phyloP scores from a whole-genome alignment of 64 coral and sea anemone genomes.

The Stichodactyla mertensii region DNA sequence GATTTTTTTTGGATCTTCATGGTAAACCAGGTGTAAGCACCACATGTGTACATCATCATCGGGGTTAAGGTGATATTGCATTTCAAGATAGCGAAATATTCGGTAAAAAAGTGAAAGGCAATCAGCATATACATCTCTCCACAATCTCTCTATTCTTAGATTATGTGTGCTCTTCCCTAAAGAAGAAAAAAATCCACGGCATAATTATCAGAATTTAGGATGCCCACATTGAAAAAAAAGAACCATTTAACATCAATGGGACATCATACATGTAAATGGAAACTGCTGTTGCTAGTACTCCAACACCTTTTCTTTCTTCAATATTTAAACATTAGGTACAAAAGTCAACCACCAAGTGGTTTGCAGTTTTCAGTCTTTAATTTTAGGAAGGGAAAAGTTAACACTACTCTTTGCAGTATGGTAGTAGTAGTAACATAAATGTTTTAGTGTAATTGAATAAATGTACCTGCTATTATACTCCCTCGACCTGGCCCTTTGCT shows the following conservation, averaged over 20 bases:
- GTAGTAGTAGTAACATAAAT: too few relatives aligned
- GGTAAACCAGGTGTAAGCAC: constrained; percentile 52
- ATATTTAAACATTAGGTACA: too few relatives aligned
- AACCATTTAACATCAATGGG: too few relatives aligned
- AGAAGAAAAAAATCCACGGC: background rate
- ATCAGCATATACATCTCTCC: constrained; percentile 44
- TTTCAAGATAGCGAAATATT: constrained; percentile 39
- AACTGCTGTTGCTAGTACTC: too few relatives aligned
- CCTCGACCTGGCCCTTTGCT: constrained; percentile 38
- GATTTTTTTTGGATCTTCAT: background rate
- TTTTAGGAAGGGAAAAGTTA: too few relatives aligned
- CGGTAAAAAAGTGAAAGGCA: constrained; percentile 43
- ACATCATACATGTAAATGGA: too few relatives aligned
- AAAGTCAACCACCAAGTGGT: too few relatives aligned
- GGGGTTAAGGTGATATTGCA: background rate
- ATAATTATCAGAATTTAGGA: too few relatives aligned
- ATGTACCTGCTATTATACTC: constrained; percentile 30
- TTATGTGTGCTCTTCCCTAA: constrained; percentile 27
- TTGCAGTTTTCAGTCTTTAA: too few relatives aligned
- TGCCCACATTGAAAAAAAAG: too few relatives aligned
- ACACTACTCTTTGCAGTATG: too few relatives aligned
- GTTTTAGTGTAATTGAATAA: background rate
- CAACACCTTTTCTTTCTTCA: too few relatives aligned
- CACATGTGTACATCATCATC: constrained; percentile 54
- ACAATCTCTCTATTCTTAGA: constrained; percentile 10